Percentiles rank a stretch among this genome's conserved stretches.
phyloP scores from a whole-genome alignment of 2,797 vertebrate species.

The Parauchenoglanis ngamensis region DNA sequence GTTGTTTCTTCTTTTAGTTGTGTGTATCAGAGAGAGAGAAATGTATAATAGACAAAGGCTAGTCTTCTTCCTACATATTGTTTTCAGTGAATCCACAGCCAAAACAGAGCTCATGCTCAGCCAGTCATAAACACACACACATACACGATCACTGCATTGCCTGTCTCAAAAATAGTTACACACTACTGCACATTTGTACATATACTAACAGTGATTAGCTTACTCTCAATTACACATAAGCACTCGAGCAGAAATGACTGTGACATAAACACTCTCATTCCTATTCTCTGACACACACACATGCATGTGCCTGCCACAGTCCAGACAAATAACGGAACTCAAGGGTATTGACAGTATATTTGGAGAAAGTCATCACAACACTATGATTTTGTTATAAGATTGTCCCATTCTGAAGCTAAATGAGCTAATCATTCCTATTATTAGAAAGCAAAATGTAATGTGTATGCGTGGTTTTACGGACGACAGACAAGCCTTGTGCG shows the following conservation, averaged over 20 bases:
- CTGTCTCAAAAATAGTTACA: slow-evolving; percentile 40
- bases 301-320: neutral
- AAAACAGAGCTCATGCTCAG: slow-evolving; percentile 32
- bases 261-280: slow-evolving; percentile 34
- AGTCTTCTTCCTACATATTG: slow-evolving; percentile 44
- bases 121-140: slow-evolving; percentile 33
- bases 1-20: neutral
- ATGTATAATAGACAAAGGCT: neutral
- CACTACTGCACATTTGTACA: slow-evolving; percentile 44
- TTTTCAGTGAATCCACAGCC: slow-evolving; percentile 22
- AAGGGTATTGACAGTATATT: slow-evolving; percentile 3
- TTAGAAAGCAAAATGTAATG: neutral
- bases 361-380: slow-evolving; percentile 31
- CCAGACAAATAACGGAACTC: slow-evolving; percentile 20
- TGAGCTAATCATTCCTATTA: slow-evolving; percentile 5
- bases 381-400: slow-evolving; percentile 18
- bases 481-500: neutral
- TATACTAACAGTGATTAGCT: slow-evolving; percentile 42
- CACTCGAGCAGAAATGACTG: slow-evolving; percentile 43
- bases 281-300: slow-evolving; percentile 15
- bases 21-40: neutral
- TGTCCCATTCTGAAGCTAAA: slow-evolving; percentile 6
- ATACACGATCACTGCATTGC: slow-evolving; percentile 17
- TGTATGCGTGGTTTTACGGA: neutral
- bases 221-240: slow-evolving; percentile 46